Conservation (phyloP, 1,140 invertebrate genomes). For the Agrypnia vestita region DNA sequence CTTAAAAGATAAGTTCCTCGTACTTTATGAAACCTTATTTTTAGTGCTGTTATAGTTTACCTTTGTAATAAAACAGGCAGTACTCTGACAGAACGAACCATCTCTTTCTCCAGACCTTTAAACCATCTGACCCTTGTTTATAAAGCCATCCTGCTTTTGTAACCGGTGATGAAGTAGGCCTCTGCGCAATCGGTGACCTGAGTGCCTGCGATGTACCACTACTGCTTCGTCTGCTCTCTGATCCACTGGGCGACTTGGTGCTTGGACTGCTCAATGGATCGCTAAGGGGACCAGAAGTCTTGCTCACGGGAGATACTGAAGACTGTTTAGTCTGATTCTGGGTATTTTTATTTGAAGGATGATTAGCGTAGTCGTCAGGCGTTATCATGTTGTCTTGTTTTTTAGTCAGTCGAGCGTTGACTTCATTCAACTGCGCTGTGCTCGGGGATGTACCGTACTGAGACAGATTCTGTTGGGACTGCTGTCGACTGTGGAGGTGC, state of each 20-base stretch:
- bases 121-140: slow-evolving; percentile 91
- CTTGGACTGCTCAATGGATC: slow-evolving; percentile 69
- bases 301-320: slow-evolving; percentile 38
- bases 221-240: slow-evolving; percentile 77
- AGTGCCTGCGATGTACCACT: slow-evolving; percentile 76
- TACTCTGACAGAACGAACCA: slow-evolving; percentile 97
- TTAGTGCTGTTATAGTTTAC: slow-evolving; percentile 67
- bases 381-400: slow-evolving; percentile 48
- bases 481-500: slow-evolving; percentile 71
- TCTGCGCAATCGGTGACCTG: slow-evolving; percentile 84
- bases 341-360: slow-evolving; percentile 41
- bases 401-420: slow-evolving; percentile 37
- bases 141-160: slow-evolving; percentile 91
- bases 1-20: no score
- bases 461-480: slow-evolving; percentile 63
- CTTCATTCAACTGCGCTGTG: slow-evolving; percentile 51
- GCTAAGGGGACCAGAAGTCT: slow-evolving; percentile 63
- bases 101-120: slow-evolving; percentile 95
- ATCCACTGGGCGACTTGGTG: slow-evolving; percentile 72
- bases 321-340: slow-evolving; percentile 53
- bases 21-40: no score
- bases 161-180: slow-evolving; percentile 85
- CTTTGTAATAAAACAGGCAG: slow-evolving; percentile 96
- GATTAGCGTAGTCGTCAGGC: slow-evolving; percentile 59
- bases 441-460: slow-evolving; percentile 50